phyloP scores from a whole-genome alignment of 2,113 vertebrate species.

The Melanerpes formicivorus region DNA sequence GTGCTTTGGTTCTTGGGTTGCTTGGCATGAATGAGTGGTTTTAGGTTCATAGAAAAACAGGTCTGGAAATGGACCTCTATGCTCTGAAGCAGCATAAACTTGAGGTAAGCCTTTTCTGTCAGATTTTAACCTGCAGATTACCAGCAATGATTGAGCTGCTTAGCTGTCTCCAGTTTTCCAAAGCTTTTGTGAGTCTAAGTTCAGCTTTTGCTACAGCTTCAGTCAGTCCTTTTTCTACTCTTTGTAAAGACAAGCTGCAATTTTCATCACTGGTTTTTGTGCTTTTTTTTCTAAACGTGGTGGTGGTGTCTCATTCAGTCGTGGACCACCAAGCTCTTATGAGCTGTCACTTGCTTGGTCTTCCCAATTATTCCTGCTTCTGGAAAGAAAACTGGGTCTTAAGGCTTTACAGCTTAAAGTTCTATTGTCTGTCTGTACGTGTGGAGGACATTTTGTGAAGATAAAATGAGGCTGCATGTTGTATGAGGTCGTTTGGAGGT shows the following conservation, averaged over 20 bases:
- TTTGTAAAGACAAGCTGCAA: neutral
- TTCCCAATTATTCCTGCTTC: neutral
- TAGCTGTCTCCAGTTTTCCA: neutral
- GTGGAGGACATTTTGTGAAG: neutral
- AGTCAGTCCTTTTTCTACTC: neutral
- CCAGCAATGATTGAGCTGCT: neutral
- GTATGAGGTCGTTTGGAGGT: neutral
- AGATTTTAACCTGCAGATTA: neutral
- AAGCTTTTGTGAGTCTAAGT: neutral
- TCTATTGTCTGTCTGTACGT: neutral
- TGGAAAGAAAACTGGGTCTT: rapidly evolving
- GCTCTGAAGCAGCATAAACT: neutral
- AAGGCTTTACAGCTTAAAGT: neutral
- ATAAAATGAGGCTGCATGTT: neutral
- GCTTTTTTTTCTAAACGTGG: neutral
- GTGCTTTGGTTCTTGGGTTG: neutral
- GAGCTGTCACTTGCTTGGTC: neutral
- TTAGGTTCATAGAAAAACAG: neutral
- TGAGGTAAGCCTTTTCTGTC: neutral
- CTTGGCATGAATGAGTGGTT: neutral
- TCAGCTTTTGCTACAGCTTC: neutral
- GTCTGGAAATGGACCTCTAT: neutral
- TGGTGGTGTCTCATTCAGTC: neutral
- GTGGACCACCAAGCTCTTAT: neutral
- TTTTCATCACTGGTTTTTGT: neutral